Evolutionary conservation across 2,113 vertebrate genomes (phyloP).

Genomic region (Setophaga kirtlandii): DNA sequence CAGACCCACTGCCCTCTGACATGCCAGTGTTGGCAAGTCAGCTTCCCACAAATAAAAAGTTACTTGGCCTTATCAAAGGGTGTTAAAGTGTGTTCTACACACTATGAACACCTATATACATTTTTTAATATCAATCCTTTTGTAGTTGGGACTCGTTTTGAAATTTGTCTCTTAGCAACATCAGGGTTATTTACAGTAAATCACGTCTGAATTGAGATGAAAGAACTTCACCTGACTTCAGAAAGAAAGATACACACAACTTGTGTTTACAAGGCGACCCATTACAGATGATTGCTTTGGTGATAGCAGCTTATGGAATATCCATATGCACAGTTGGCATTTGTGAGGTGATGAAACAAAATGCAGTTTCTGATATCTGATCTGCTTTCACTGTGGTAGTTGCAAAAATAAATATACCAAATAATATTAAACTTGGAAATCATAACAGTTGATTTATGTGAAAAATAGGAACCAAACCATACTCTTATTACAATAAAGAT

Average conservation of each 20-base stretch:
- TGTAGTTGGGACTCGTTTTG: conserved; percentile 20
- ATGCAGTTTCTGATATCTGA: conserved; percentile 41
- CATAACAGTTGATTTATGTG: conserved; percentile 46
- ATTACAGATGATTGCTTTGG: conserved; percentile 19
- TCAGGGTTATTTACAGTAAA: conserved; percentile 50
- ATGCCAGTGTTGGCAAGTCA: neutral
- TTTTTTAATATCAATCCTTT: neutral
- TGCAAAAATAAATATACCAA: conserved; percentile 10
- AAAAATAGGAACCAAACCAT: conserved; percentile 33
- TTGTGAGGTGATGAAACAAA: conserved; percentile 54
- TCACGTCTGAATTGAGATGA: conserved; percentile 35
- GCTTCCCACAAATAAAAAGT: neutral
- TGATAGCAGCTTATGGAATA: conserved; percentile 53
- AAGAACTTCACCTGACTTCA: conserved; percentile 52
- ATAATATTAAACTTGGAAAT: conserved; percentile 53
- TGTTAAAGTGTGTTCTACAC: neutral
- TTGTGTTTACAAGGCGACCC: conserved; percentile 51
- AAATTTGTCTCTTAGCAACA: conserved; percentile 39
- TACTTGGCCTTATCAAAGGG: neutral
- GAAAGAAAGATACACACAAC: conserved; percentile 30
- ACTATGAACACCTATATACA: neutral
- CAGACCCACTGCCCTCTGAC: neutral
- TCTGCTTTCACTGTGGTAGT: conserved; percentile 29
- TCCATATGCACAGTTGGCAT: conserved; percentile 49
- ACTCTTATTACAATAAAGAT: neutral